These are phyloP conservation scores for Eupeodes luniger DNA, from an alignment of 2,888 invertebrate species.

Conservation along the genomic window DNA sequence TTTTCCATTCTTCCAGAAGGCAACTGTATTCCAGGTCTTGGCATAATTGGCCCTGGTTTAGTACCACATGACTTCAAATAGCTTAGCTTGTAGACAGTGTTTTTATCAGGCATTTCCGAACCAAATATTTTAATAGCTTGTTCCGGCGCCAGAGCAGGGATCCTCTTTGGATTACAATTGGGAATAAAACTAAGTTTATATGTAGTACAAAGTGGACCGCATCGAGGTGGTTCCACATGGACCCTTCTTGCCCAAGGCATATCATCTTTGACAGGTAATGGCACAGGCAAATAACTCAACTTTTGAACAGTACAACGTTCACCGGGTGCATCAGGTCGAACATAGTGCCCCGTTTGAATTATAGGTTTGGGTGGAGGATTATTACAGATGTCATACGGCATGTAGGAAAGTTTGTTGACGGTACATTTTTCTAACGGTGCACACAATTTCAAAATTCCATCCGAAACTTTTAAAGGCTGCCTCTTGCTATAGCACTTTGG, in stretches of 20 bases:
- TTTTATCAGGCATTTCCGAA: constrained; percentile 79
- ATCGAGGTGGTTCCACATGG: constrained; percentile 81
- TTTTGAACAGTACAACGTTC: constrained; percentile 85
- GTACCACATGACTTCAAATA: constrained; percentile 80
- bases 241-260: constrained; percentile 82
- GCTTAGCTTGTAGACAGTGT: constrained; percentile 82
- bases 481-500: constrained; percentile 86
- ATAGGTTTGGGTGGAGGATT: constrained; percentile 82
- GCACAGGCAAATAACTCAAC: constrained; percentile 85
- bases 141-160: constrained; percentile 78
- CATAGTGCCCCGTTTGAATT: constrained; percentile 78
- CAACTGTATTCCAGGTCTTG: constrained; percentile 79
- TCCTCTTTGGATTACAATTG: constrained; percentile 80
- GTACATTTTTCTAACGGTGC: constrained; percentile 82
- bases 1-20: constrained; percentile 80
- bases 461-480: constrained; percentile 78
- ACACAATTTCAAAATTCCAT: constrained; percentile 79
- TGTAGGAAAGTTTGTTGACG: constrained; percentile 82
- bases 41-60: constrained; percentile 80
- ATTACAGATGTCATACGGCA: constrained; percentile 81
- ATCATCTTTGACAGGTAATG: constrained; percentile 82
- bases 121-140: constrained; percentile 80
- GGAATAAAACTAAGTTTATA: constrained; percentile 83
- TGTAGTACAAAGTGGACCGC: constrained; percentile 81
- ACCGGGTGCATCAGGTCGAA: constrained; percentile 79